Evolutionary conservation across 2,797 vertebrate species (phyloP).

Genomic region (Neomorphus geoffroyi): DNA sequence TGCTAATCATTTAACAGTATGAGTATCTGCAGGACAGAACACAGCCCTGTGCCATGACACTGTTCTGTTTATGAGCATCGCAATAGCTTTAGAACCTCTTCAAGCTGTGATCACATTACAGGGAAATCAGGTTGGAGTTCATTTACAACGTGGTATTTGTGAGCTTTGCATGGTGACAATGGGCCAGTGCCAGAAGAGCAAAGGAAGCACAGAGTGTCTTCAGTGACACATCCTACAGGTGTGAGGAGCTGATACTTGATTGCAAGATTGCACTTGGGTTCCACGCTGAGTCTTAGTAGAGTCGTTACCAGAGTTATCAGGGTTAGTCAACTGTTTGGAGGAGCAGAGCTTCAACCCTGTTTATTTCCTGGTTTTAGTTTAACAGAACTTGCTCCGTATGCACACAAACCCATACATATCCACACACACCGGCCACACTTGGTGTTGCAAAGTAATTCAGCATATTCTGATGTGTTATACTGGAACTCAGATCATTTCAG

Average conservation of each 20-base stretch:
- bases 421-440: background rate
- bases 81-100: background rate
- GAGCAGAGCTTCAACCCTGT: background rate
- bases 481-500: background rate
- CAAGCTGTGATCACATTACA: background rate
- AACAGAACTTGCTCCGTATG: background rate
- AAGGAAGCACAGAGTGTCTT: rapidly evolving
- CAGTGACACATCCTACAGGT: background rate
- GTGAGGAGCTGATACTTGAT: background rate
- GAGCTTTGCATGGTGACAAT: background rate
- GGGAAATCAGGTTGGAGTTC: background rate
- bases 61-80: background rate
- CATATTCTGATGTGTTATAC: background rate
- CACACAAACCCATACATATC: background rate
- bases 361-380: background rate
- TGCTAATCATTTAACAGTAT: background rate
- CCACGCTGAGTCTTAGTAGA: background rate
- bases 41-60: background rate
- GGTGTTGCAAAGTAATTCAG: background rate
- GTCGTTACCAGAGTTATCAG: background rate
- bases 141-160: rapidly evolving
- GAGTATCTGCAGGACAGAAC: background rate
- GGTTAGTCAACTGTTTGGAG: background rate
- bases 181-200: background rate
- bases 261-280: background rate